Evolutionary conservation across 1,140 invertebrate genomes (phyloP), one percentile per base, ranked within the genome.

Genomic region (Drosophila murphyi): DNA sequence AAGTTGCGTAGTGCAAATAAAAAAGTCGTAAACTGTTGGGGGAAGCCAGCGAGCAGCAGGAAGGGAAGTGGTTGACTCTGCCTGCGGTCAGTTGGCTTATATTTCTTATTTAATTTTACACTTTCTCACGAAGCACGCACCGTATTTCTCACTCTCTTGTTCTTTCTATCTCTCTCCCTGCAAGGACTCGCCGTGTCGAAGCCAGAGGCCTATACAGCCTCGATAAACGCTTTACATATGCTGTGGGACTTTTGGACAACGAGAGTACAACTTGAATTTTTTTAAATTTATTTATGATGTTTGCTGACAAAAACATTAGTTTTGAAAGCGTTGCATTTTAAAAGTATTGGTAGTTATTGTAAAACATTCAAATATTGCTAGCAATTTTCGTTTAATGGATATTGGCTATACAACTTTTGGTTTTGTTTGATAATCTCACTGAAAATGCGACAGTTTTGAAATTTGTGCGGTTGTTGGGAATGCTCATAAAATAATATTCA

Each of bases 31-130:
- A 86, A 87, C 67, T 71, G 62, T 57, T 57, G 60, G 37, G 54
- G 54, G 37, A 34, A 54, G 3, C 43, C 5, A 54, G 50, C 55
- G 5, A 7, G 37, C 8, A 31, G 51, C 3, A 4, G 41, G 5
- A 7, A 10, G 52, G 28, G 54, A 3, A 28, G 52, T n/a, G 51
- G 32, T 2, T 35, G 5, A 29, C 43, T 54, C 31, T 35, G 73
- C 76, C 73, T 88, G 80, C 73, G 83, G 83, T 83, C 73, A 80
- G 80, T 89, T 88, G 80, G 80, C 72, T 87, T 77, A 71, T 83
- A 83, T 89, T 75, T 89, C 70, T 83, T 88, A 88, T 88, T 88
- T 88, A 77, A 80, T 83, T 89, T 78, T 89, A 80, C 85, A 80
- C 80, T 83, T 79, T 74, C 63, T 54, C 57, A 43, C 10, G 29